A percentile compares a stretch with the other conserved stretches of the same genome.
Evolutionary conservation across 2,888 invertebrate genomes (phyloP).

Genomic region (Mythimna lalbum): DNA sequence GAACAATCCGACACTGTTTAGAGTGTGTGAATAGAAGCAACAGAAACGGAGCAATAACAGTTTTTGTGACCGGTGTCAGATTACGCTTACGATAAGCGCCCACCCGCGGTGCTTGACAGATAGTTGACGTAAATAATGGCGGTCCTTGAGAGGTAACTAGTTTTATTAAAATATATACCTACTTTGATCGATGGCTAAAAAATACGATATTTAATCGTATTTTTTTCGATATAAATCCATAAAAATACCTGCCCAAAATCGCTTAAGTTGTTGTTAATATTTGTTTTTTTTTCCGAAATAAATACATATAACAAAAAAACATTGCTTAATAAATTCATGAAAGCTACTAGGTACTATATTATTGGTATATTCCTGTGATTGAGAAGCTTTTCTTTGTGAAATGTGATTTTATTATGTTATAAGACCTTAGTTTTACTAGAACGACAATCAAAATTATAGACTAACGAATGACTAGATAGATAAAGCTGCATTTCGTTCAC

Average conservation of each 20-base stretch:
- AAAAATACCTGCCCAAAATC: neutral
- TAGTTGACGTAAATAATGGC: no score
- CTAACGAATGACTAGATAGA: slow-evolving; percentile 14
- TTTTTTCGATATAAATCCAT: no score
- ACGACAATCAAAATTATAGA: slow-evolving; percentile 15
- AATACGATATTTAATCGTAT: neutral
- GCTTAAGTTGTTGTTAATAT: neutral
- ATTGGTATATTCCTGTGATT: slow-evolving; percentile 36
- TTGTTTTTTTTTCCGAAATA: neutral
- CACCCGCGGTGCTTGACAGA: no score
- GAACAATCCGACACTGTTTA: no score
- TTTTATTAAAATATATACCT: neutral
- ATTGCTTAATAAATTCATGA: slow-evolving; percentile 18
- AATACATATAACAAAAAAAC: neutral
- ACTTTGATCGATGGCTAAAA: neutral
- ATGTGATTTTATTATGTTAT: slow-evolving; percentile 28
- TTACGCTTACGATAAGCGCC: no score
- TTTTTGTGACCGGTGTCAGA: no score
- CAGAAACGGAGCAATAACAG: no score
- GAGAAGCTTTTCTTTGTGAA: slow-evolving; percentile 55
- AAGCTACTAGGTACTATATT: slow-evolving; percentile 37
- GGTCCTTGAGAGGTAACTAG: no score
- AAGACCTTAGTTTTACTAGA: slow-evolving; percentile 38
- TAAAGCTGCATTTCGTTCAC: slow-evolving; percentile 9
- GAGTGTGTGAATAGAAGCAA: no score